A percentile compares a stretch with the other conserved stretches of the same genome.
Conservation (phyloP, 2,888 invertebrate genomes). For the Microplitis deprimator region DNA sequence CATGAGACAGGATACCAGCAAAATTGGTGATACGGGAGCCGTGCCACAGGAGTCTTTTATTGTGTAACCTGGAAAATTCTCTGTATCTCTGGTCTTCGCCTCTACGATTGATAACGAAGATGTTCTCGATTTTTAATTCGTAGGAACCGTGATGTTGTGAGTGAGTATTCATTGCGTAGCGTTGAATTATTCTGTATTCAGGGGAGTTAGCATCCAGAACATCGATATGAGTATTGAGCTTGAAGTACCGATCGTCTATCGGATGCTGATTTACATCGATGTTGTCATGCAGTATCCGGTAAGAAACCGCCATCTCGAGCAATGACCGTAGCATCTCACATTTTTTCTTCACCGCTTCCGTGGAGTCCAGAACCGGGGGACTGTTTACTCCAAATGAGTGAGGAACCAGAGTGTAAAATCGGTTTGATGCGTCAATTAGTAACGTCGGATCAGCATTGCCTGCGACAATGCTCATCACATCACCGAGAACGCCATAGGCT, state of each 20-base stretch:
- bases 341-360: slow-evolving; percentile 80
- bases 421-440: slow-evolving; percentile 90
- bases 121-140: slow-evolving; percentile 79
- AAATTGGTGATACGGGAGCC: slow-evolving; percentile 96
- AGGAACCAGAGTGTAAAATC: slow-evolving; percentile 95
- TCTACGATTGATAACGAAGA: slow-evolving; percentile 82
- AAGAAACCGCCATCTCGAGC: slow-evolving; percentile 96
- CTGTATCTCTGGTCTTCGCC: slow-evolving; percentile 88
- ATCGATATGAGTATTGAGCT: slow-evolving; percentile 87
- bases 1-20: slow-evolving; percentile 94
- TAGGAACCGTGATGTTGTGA: slow-evolving; percentile 89
- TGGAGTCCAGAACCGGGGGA: slow-evolving; percentile 85
- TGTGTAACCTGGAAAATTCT: slow-evolving; percentile 88
- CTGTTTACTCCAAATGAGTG: slow-evolving; percentile 91
- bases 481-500: slow-evolving; percentile 86
- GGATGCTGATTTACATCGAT: slow-evolving; percentile 74
- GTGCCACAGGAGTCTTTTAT: slow-evolving; percentile 94
- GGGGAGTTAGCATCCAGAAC: slow-evolving; percentile 78
- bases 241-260: slow-evolving; percentile 88
- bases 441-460: slow-evolving; percentile 70
- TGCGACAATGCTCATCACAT: slow-evolving; percentile 76
- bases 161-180: slow-evolving; percentile 93
- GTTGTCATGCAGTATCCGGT: slow-evolving; percentile 83
- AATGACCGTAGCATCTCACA: slow-evolving; percentile 92
- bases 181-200: slow-evolving; percentile 82